Evolutionary conservation across 2,888 invertebrate species (phyloP), one percentile per base, ranked within the genome.

Genomic region (Tanytarsus gracilentus): DNA sequence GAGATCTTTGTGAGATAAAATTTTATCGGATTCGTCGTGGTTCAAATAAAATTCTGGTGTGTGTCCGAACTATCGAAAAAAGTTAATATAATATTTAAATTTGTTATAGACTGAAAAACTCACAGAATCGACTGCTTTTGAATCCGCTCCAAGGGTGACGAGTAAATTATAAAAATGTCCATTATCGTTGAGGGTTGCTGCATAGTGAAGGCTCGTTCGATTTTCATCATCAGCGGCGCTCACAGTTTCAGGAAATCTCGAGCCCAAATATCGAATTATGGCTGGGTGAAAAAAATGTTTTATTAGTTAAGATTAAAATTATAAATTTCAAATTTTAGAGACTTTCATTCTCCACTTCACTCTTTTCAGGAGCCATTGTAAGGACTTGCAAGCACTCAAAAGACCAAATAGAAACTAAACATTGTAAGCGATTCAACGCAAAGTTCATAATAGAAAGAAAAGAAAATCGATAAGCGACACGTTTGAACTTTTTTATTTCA

Each of bases 191-290:
- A 90, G 75, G 9, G 85, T 84, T 3, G 90, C 88, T 2, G 92
- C 89, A 69, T 92, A 94, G 73, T 94, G 93, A 63, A 94, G 76
- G 1, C 93, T 84, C n/a, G 91, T 90, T 66, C 91, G 78, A 49
- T 86, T 88, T 70, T 87, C 84, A 65, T 82, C 79, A 73, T 92
- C 91, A 51, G 82, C 79, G 59, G 85, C 84, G 63, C 85, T 85
- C 51, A 89, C 78, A 11, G 93, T 92, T 77, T 93, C 92, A 11
- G 93, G 90, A 75, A 94, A 93, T 67, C 90, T 77, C 53, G 84
- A 82, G 3, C 83, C 82, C 62, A 86, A 75, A 70, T 85, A 85
- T 25, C 79, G 76, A 33, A 72, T 69, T 61, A 75, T 72, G 61
- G 72, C 74, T 74, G 51, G n/a, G n/a, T n/a, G n/a, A n/a, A n/a